Base-by-base conservation (phyloP, 2,797 vertebrate species). In the Champsocephalus esox region DNA sequence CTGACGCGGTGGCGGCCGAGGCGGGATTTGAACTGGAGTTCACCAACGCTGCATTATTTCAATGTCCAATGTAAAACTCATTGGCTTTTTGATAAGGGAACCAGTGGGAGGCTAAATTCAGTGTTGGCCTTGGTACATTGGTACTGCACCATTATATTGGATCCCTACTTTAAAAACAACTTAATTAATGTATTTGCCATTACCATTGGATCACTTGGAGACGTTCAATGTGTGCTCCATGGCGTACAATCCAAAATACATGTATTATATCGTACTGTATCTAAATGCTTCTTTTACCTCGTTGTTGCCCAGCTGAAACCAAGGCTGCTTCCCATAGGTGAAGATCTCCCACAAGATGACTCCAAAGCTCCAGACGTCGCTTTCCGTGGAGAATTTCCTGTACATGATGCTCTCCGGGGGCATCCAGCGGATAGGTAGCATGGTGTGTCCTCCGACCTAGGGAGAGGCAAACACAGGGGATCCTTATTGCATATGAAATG, bases 281-380 rank as follows among this genome's bases (percentile, higher is more conserved):
- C 32, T 52, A 46, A 41, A 45, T 3, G 76, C 70, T 64, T 55
- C 3, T 24, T 46, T 48, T 96, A 99, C 98, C 97, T 99, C 98
- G 41, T 97, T 98, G 94, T 99, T 99, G 61, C 97, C 97, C 73
- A 99, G 96, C 92, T 99, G 98, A 88, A 99, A 99, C 98, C 98
- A 99, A 4, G 98, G 98, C 93, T 99, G 98, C 87, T 99, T 99
- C 82, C 98, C 98, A 2, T 98, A 99, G 0, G 97, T 99, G 90
- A 99, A 99, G 92, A 99, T 98, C 94, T 99, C 98, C 98, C 98
- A 99, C 78, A 99, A 94, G 89, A 99, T 98, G 82, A 99, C 98
- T 72, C 97, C 98, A 0, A 99, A 99, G 93, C 98, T 99, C 98
- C 98, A 99, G 66, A 99, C 97, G 0, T 99, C 98, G 0, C 98